phyloP scores from a whole-genome alignment of 2,888 invertebrate genomes.

The Cryptus armator region DNA sequence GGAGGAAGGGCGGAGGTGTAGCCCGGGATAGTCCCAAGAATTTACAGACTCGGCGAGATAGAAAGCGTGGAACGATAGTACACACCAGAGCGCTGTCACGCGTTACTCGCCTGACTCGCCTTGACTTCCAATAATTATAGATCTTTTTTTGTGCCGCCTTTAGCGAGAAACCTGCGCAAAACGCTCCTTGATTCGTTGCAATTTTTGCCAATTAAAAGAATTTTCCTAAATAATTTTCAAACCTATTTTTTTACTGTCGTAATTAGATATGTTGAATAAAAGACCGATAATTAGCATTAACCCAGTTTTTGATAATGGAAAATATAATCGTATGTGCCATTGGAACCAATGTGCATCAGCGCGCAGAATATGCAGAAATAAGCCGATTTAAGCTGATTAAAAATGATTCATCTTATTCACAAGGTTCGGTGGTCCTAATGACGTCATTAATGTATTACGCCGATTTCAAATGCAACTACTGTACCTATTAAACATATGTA shows the following conservation, averaged over 20 bases:
- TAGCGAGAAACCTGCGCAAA: background rate
- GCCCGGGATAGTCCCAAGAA: slow-evolving; percentile 47
- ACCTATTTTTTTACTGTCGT: background rate
- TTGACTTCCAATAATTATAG: background rate
- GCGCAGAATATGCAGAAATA: background rate
- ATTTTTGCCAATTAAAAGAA: background rate
- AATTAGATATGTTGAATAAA: background rate
- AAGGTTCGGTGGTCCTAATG: background rate
- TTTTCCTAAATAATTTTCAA: background rate
- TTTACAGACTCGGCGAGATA: slow-evolving; percentile 36
- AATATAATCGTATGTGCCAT: no score
- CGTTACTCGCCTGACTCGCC: slow-evolving; percentile 6
- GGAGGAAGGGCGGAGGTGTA: slow-evolving; percentile 31
- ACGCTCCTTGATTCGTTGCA: no score
- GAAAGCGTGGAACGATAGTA: slow-evolving; percentile 8
- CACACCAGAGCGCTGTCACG: background rate
- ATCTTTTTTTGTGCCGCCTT: background rate
- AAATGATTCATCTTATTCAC: background rate
- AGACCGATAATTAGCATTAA: background rate
- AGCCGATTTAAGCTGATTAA: background rate
- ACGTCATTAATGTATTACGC: background rate
- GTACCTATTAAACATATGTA: background rate
- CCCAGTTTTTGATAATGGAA: background rate
- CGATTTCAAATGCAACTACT: background rate
- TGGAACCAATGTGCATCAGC: no score